A percentile compares a stretch with the other conserved stretches of the same genome.
These are phyloP conservation scores for Pocillopora verrucosa DNA, from an alignment of 64 coral and sea anemone genomes.

Conservation along the genomic window DNA sequence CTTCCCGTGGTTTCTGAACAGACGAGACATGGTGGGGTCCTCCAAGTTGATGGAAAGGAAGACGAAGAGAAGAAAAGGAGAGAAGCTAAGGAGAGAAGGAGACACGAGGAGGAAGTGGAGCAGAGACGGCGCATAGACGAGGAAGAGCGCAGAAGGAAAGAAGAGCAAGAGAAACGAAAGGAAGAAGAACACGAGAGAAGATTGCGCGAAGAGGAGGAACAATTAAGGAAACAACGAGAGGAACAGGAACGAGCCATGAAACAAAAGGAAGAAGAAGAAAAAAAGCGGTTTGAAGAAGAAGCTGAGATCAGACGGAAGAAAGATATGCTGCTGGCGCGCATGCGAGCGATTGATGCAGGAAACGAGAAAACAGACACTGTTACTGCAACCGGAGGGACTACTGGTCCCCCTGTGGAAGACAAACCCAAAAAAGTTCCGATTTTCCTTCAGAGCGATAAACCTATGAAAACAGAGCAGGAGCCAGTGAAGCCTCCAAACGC, in stretches of 20 bases:
- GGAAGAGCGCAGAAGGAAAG: constrained; percentile 41
- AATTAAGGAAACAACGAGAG: constrained; percentile 2
- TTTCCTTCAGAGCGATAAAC: constrained; percentile 61
- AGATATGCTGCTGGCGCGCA: constrained; percentile 76
- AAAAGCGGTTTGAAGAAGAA: constrained; percentile 64
- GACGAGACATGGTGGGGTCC: background rate
- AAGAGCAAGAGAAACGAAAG: constrained; percentile 27
- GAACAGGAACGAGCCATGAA: constrained; percentile 54
- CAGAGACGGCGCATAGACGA: constrained; percentile 22
- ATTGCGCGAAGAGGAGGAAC: constrained; percentile 49
- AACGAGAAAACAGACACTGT: constrained; percentile 50
- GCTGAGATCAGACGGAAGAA: constrained; percentile 74
- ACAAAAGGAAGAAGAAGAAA: constrained; percentile 67
- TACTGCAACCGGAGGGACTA: background rate
- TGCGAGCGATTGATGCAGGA: constrained; percentile 71
- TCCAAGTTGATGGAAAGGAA: constrained; percentile 20
- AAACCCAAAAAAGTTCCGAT: constrained; percentile 90
- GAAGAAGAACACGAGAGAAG: constrained; percentile 38
- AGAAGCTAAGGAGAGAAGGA: constrained; percentile 34
- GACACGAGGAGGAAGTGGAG: constrained; percentile 21
- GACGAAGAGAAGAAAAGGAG: constrained; percentile 2
- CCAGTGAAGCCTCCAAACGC: constrained; percentile 7
- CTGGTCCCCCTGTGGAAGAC: constrained; percentile 14
- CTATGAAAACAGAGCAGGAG: constrained; percentile 34
- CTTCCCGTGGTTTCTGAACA: background rate